Evolutionary conservation across 1,140 invertebrate genomes (phyloP), one percentile per base, ranked within the genome.

Genomic region (Lordiphosa stackelbergi): DNA sequence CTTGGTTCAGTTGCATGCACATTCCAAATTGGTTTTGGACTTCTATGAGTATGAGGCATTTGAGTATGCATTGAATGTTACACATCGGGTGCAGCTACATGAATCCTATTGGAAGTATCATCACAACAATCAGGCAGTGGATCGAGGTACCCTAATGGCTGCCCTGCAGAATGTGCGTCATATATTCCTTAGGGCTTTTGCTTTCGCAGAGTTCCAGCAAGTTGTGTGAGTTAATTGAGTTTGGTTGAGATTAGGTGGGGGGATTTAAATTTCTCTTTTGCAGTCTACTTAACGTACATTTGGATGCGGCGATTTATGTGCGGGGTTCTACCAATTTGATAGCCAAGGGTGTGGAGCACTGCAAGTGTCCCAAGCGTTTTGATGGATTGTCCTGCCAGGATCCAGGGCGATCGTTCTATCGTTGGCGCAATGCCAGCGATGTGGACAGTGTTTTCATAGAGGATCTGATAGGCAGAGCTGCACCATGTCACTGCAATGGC

Each of bases 341-440:
- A n/a, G 96, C 87, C 38, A 88, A 90, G 41, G 95, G 96, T 2
- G 92, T 99, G 5, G 98, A 99, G 89, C 89, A 94, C 42, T 99
- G 98, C 85, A 89, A 92, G n/a, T 97, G 95, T 84, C 95, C 95
- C 1, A 84, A 88, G 5, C 90, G 93, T 38, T 97, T 96, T 87
- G 92, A 92, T 66, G 92, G 94, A 1, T 91, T 92, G 0, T 97
- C 95, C 0, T 97, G 96, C 88, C 95, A 97, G 85, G 91, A 97
- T 86, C 95, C 97, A 0, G 95, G 93, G 28, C 88, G 91, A 13
- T 97, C 97, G 1, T 98, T 93, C 86, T 98, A 92, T 73, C 90
- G 95, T 10, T 93, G 92, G 89, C 89, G 90, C 62, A 91, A 91
- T 47, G 89, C 87, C 42, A 89, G 79, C 43, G 88, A 88, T 43